These are phyloP conservation scores for Patella ulyssiponensis DNA, from an alignment of 2,888 invertebrate species.

Conservation along the genomic window DNA sequence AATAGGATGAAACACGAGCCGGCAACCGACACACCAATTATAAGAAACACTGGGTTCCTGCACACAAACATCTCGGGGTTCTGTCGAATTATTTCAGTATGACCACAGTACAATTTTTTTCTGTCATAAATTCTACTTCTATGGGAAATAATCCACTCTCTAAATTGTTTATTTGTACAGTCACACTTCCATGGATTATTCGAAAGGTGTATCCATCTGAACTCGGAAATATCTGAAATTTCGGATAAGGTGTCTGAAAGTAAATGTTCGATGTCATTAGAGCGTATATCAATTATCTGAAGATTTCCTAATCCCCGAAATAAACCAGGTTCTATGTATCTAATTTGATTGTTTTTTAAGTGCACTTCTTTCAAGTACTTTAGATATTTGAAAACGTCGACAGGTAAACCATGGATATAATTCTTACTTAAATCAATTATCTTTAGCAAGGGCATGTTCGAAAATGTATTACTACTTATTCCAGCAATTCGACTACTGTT, in stretches of 20 bases:
- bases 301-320: neutral
- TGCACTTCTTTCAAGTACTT: constrained; percentile 17
- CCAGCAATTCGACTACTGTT: constrained; percentile 22
- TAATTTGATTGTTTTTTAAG: constrained; percentile 22
- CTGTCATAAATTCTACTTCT: constrained; percentile 10
- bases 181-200: constrained; percentile 26
- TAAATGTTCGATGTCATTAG: constrained; percentile 14
- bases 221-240: neutral
- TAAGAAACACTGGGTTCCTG: neutral
- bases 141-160: constrained; percentile 22
- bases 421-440: constrained; percentile 25
- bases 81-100: neutral
- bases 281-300: constrained; percentile 15
- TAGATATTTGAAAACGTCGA: neutral
- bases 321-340: constrained; percentile 8
- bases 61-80: constrained; percentile 6
- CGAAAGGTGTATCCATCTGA: constrained; percentile 12
- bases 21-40: neutral
- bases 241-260: neutral
- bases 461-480: neutral
- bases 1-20: constrained; percentile 10
- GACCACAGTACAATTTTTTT: constrained; percentile 4
- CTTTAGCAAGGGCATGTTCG: constrained; percentile 1
- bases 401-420: constrained; percentile 11
- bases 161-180: constrained; percentile 22